A percentile compares a stretch with the other conserved stretches of the same genome.
Evolutionary conservation across 2,888 invertebrate species (phyloP).

Genomic region (Dolichomitus sp.): DNA sequence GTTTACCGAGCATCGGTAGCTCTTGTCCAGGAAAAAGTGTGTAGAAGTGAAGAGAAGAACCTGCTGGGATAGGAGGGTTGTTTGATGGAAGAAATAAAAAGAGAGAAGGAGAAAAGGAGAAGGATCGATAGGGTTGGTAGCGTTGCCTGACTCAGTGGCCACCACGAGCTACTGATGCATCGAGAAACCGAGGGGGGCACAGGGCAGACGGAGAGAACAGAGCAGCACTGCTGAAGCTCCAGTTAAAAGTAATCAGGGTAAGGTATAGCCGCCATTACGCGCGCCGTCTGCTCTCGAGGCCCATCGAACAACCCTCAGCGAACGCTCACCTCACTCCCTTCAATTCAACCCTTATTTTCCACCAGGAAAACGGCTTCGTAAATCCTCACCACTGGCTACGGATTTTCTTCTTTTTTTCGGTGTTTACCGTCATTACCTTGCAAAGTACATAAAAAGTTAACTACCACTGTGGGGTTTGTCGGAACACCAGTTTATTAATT

Average conservation of each 20-base stretch:
- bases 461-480: slow-evolving; percentile 5
- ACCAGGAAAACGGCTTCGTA: slow-evolving; percentile 58
- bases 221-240: slow-evolving; percentile 60
- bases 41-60: slow-evolving; percentile 38
- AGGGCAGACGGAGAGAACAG: slow-evolving; percentile 28
- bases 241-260: slow-evolving; percentile 81
- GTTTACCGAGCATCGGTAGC: slow-evolving; percentile 50
- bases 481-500: background rate
- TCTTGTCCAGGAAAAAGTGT: slow-evolving; percentile 42
- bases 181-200: slow-evolving; percentile 30
- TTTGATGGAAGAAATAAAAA: slow-evolving; percentile 65
- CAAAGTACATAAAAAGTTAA: slow-evolving; percentile 12
- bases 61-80: slow-evolving; percentile 30
- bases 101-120: slow-evolving; percentile 50
- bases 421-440: slow-evolving; percentile 44
- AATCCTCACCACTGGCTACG: slow-evolving; percentile 34
- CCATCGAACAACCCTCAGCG: slow-evolving; percentile 54
- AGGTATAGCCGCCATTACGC: slow-evolving; percentile 79
- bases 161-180: slow-evolving; percentile 45
- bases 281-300: slow-evolving; percentile 74
- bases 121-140: slow-evolving; percentile 57
- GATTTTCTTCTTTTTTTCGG: slow-evolving; percentile 19
- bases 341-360: slow-evolving; percentile 53
- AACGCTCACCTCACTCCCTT: slow-evolving; percentile 23
- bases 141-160: slow-evolving; percentile 40